Evolutionary conservation across 2,797 vertebrate species (phyloP).

Genomic region (Mionectes olivaceus): DNA sequence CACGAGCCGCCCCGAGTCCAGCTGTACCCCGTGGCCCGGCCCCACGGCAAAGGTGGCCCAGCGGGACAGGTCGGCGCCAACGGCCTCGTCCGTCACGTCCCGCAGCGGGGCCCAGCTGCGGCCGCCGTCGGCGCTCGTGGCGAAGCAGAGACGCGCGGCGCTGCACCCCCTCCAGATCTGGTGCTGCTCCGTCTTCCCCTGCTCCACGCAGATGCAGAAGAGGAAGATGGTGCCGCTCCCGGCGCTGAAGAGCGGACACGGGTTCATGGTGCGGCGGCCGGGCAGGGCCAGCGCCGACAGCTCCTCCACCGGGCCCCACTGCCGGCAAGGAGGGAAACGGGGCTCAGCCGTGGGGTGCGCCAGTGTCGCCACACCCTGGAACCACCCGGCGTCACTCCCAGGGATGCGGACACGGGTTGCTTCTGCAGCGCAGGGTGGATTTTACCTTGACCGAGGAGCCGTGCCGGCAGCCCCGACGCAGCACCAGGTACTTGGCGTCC

Average conservation of each 20-base stretch:
- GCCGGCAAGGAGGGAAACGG: background rate
- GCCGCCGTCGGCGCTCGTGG: conserved; percentile 85
- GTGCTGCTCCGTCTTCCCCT: conserved; percentile 70
- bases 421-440: fast-evolving
- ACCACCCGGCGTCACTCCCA: fast-evolving
- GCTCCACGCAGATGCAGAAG: conserved; percentile 88
- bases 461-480: conserved; percentile 82
- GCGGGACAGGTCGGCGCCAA: conserved; percentile 75
- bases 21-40: conserved; percentile 91
- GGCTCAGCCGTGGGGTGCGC: background rate
- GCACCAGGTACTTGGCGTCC: conserved; percentile 86
- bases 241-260: conserved; percentile 89
- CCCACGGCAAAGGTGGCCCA: conserved; percentile 95
- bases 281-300: conserved; percentile 56
- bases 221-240: conserved; percentile 82
- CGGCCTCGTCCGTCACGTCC: conserved; percentile 85
- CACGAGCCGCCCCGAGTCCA: conserved; percentile 84
- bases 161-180: conserved; percentile 85
- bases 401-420: fast-evolving
- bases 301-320: conserved; percentile 73
- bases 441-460: conserved; percentile 81
- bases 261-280: conserved; percentile 90
- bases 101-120: conserved; percentile 78
- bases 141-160: conserved; percentile 84
- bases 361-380: fast-evolving